Conservation (phyloP, 2,888 invertebrate genomes). For the Idaea straminata region DNA sequence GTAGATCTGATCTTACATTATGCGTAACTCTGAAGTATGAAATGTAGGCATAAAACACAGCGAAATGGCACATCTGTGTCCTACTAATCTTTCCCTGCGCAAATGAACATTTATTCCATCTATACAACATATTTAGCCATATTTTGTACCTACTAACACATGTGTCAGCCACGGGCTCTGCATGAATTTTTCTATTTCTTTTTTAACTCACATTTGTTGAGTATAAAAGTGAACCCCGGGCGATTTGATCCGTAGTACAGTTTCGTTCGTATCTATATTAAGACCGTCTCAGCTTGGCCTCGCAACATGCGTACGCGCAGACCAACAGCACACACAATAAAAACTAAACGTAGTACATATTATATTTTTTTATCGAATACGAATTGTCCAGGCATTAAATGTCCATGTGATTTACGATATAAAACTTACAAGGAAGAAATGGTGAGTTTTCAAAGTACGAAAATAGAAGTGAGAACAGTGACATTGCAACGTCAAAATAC, state of each 20-base stretch:
- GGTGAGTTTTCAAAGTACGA: slow-evolving; percentile 32
- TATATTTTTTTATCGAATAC: slow-evolving; percentile 70
- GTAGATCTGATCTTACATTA: too few species aligned
- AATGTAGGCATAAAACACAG: neutral
- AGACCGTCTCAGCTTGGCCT: slow-evolving; percentile 68
- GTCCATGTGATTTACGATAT: slow-evolving; percentile 27
- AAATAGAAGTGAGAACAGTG: slow-evolving; percentile 26
- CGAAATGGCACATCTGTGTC: neutral
- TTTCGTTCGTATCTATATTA: slow-evolving; percentile 72
- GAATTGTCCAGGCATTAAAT: slow-evolving; percentile 50
- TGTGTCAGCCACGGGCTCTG: slow-evolving; percentile 41
- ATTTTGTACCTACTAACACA: slow-evolving; percentile 28
- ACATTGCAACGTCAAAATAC: slow-evolving; percentile 22
- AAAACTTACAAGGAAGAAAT: slow-evolving; percentile 27
- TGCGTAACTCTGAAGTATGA: too few species aligned
- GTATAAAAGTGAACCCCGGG: slow-evolving; percentile 66
- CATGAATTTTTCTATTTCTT: slow-evolving; percentile 39
- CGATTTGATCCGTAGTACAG: slow-evolving; percentile 54
- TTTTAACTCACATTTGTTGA: slow-evolving; percentile 23
- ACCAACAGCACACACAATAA: slow-evolving; percentile 56
- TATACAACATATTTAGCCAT: slow-evolving; percentile 2
- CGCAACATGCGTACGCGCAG: slow-evolving; percentile 68
- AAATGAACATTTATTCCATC: neutral
- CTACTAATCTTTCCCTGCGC: neutral
- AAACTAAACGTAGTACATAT: slow-evolving; percentile 74